Conservation (phyloP, 1,140 invertebrate species). For the Aphaenogaster floridana region DNA sequence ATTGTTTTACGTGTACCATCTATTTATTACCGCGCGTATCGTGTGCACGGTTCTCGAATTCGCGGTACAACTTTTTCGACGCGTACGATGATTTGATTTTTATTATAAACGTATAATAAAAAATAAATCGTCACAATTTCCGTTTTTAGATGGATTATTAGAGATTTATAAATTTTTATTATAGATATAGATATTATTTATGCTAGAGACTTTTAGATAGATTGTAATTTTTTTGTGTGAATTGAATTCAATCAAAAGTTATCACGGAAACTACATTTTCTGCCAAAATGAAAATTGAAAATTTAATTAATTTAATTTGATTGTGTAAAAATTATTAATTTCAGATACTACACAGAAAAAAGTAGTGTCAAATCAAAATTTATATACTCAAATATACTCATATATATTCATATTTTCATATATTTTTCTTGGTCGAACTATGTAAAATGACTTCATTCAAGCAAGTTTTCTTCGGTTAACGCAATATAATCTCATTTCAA, state of each 20-base stretch:
- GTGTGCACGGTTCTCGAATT: background rate
- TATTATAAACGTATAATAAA: background rate
- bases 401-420: too few species aligned
- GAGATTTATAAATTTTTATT: conserved; percentile 7
- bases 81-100: conserved; percentile 3
- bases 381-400: too few species aligned
- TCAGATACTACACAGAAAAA: background rate
- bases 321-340: background rate
- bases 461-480: too few species aligned
- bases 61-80: background rate
- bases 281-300: background rate
- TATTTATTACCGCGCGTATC: conserved; percentile 1
- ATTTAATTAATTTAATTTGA: conserved; percentile 9
- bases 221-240: background rate
- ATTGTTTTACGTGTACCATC: conserved; percentile 9
- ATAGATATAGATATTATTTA: background rate
- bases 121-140: background rate
- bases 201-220: background rate
- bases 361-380: too few species aligned
- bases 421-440: too few species aligned
- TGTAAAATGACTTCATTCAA: too few species aligned
- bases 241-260: background rate
- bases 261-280: background rate
- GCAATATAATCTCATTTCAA: too few species aligned
- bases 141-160: background rate